Evolutionary conservation across 2,797 vertebrate species (phyloP), one percentile per base, ranked within the genome.

Genomic region (Bradypodion pumilum): DNA sequence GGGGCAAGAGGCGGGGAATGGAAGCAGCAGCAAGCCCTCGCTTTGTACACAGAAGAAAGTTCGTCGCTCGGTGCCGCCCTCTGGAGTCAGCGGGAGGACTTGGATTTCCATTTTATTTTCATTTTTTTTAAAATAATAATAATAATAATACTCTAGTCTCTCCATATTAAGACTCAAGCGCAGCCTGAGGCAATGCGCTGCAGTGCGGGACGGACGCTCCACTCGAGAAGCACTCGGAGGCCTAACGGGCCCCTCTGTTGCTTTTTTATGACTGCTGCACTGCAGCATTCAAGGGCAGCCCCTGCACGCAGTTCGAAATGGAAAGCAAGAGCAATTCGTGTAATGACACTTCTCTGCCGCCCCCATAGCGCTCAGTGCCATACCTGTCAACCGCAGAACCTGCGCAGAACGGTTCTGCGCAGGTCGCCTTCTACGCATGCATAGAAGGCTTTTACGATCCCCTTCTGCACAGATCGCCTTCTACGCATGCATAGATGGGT

Each of bases 151-250:
- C 8, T 15, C n/a, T n/a, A n/a, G n/a, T n/a, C 15, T 16, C 74
- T 35, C 19, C 59, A 46, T 46, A n/a, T 60, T 56, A 42, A n/a
- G n/a, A 37, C 8, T 2, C 81, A 27, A 49, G 56, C 59, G 27
- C 66, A 13, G 65, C 73, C 84, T 25, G 21, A 85, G 73, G 78
- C 40, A 9, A 59, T 32, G 3, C 23, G 8, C 62, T 29, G 65
- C 46, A 7, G 52, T 7, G 19, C n/a, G 46, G 63, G 44, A 75
- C 16, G 63, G 44, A 75, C 16, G 80, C 37, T 65, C 66, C 32
- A 78, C 44, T 82, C 85, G 68, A 78, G 66, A 16, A 52, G 6
- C 37, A 77, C 85, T 63, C 40, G 19, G 23, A 79, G 76, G 63
- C 85, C 85, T 79, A 75, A 75, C 25, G 63, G 56, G 62, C 5